phyloP scores from a whole-genome alignment of 1,140 invertebrate genomes.

The Pogonus chalceus region DNA sequence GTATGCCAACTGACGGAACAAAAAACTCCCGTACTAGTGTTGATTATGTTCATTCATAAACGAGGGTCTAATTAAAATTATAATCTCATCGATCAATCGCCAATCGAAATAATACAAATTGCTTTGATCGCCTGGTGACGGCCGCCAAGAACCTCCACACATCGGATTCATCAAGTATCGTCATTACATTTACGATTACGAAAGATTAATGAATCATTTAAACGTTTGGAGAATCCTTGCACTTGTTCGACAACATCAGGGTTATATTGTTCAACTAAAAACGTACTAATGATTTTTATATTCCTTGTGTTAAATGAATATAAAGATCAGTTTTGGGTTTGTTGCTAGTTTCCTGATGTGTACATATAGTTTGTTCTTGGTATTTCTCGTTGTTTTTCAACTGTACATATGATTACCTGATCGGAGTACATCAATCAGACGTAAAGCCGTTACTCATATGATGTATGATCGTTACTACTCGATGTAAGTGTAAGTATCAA shows the following conservation, averaged over 20 bases:
- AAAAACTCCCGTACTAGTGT: background rate
- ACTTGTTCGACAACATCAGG: too few species aligned
- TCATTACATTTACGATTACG: background rate
- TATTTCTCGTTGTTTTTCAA: too few species aligned
- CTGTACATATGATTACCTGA: background rate
- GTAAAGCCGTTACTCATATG: background rate
- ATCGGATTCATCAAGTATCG: background rate
- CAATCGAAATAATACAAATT: constrained; percentile 6
- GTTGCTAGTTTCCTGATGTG: too few species aligned
- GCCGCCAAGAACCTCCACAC: background rate
- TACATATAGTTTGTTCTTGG: too few species aligned
- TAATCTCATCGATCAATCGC: constrained; percentile 4
- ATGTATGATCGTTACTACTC: too few species aligned
- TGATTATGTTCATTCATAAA: constrained; percentile 6
- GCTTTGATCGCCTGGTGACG: background rate
- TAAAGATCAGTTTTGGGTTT: too few species aligned
- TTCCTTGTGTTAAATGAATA: too few species aligned
- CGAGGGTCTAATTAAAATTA: background rate
- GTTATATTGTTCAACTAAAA: too few species aligned
- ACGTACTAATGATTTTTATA: too few species aligned
- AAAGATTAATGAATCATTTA: too few species aligned
- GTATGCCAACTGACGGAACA: background rate
- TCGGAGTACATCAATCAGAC: background rate
- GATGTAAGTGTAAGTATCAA: too few species aligned
- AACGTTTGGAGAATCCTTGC: too few species aligned